Evolutionary conservation across 2,113 vertebrate genomes (phyloP).

Genomic region (Pelodiscus sinensis): DNA sequence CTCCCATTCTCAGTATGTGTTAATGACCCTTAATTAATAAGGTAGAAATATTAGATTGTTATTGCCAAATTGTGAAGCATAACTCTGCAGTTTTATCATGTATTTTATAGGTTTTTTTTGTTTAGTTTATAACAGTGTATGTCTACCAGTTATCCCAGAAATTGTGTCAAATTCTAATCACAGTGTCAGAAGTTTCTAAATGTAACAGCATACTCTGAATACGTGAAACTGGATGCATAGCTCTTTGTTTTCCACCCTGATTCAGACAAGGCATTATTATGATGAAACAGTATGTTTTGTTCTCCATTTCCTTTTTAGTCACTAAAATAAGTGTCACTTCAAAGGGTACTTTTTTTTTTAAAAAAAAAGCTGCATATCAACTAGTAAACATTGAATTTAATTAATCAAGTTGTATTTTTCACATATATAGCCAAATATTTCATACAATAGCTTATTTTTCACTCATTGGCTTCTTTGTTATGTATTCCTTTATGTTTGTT

Average conservation of each 20-base stretch:
- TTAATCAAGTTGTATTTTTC: neutral
- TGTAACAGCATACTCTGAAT: neutral
- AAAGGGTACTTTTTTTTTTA: neutral
- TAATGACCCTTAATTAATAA: neutral
- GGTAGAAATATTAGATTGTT: neutral
- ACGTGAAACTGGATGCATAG: neutral
- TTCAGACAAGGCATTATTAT: neutral
- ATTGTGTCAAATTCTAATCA: neutral
- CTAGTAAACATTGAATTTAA: neutral
- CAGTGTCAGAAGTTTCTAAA: neutral
- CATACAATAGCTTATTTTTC: neutral
- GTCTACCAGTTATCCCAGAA: neutral
- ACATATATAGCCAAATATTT: neutral
- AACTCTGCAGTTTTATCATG: neutral
- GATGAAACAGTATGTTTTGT: neutral
- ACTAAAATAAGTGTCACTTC: neutral
- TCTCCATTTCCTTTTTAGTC: neutral
- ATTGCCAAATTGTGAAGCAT: neutral
- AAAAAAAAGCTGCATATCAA: neutral
- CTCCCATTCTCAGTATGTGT: neutral
- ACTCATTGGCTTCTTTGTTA: neutral
- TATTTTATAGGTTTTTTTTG: no score
- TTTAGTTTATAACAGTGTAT: no score
- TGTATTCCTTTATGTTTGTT: neutral
- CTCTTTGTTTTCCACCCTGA: neutral